Conservation (phyloP, 2,888 invertebrate genomes). For the Drosophila rubida region DNA sequence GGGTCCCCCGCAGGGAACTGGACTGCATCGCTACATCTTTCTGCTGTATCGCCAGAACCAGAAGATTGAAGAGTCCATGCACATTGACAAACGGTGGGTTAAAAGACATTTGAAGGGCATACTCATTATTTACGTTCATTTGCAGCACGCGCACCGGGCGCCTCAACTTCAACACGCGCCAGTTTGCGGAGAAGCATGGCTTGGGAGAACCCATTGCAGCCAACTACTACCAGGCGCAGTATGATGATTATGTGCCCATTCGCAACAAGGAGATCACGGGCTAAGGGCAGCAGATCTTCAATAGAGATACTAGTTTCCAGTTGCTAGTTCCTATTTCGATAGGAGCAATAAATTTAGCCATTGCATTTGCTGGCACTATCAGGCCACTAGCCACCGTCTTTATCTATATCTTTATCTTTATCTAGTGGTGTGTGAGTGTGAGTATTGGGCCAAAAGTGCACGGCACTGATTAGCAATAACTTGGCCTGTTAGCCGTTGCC, state of each 20-base stretch:
- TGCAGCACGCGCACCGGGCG: constrained; percentile 85
- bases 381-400: constrained; percentile 25
- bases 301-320: constrained; percentile 4
- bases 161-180: constrained; percentile 87
- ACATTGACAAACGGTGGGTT: constrained; percentile 66
- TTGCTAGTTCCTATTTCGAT: not conserved
- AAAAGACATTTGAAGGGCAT: not conserved
- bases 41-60: constrained; percentile 89
- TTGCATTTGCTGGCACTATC: constrained; percentile 46
- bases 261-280: constrained; percentile 80
- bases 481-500: constrained; percentile 5
- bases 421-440: constrained; percentile 38
- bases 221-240: constrained; percentile 80
- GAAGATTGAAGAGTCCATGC: constrained; percentile 46
- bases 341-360: constrained; percentile 44
- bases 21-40: constrained; percentile 92
- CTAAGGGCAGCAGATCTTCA: constrained; percentile 8
- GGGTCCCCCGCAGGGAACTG: constrained; percentile 92
- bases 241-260: constrained; percentile 84
- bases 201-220: constrained; percentile 87
- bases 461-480: constrained; percentile 53
- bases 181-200: constrained; percentile 90
- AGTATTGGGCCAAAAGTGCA: constrained; percentile 55
- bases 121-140: not conserved
- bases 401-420: constrained; percentile 47